These are phyloP conservation scores for Clytia hemisphaerica DNA, from an alignment of 30 jellyfish, hydroid and myxozoan species.

Conservation along the genomic window DNA sequence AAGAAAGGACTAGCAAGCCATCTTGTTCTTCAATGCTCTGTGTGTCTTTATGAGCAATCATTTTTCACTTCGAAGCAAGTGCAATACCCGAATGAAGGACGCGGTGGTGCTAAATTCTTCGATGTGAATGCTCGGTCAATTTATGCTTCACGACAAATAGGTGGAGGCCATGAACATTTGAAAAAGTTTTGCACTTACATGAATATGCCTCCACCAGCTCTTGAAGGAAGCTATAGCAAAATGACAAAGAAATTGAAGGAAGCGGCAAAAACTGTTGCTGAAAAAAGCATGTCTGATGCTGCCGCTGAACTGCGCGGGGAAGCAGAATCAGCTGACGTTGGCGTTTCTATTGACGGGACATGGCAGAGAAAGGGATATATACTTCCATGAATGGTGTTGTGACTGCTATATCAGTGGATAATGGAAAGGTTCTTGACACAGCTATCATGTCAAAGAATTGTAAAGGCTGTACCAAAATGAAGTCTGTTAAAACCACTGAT, in stretches of 20 bases:
- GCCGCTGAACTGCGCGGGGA: not conserved
- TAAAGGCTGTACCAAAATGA: slow-evolving; percentile 11
- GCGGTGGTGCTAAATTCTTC: not conserved
- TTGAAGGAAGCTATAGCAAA: not conserved
- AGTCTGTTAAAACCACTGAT: slow-evolving; percentile 12
- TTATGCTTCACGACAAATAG: too few species aligned
- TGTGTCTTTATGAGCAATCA: not conserved
- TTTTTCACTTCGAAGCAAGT: not conserved
- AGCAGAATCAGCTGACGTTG: slow-evolving; percentile 7
- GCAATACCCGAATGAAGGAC: not conserved
- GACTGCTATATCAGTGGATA: slow-evolving; percentile 4
- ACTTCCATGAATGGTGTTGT: slow-evolving; percentile 7
- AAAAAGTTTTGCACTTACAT: not conserved
- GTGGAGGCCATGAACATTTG: not conserved
- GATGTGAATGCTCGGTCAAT: too few species aligned
- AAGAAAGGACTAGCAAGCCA: not conserved
- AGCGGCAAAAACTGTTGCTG: slow-evolving; percentile 6
- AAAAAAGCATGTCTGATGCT: slow-evolving; percentile 8
- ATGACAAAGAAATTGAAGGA: not conserved
- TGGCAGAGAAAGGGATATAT: slow-evolving; percentile 9
- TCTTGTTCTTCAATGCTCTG: not conserved
- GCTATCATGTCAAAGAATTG: slow-evolving; percentile 7
- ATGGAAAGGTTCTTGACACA: slow-evolving; percentile 9
- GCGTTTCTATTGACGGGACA: slow-evolving; percentile 4
- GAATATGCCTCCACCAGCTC: slow-evolving; percentile 9